These are phyloP conservation scores for Salvelinus namaycush DNA, from an alignment of 2,113 vertebrate species.

Conservation along the genomic window DNA sequence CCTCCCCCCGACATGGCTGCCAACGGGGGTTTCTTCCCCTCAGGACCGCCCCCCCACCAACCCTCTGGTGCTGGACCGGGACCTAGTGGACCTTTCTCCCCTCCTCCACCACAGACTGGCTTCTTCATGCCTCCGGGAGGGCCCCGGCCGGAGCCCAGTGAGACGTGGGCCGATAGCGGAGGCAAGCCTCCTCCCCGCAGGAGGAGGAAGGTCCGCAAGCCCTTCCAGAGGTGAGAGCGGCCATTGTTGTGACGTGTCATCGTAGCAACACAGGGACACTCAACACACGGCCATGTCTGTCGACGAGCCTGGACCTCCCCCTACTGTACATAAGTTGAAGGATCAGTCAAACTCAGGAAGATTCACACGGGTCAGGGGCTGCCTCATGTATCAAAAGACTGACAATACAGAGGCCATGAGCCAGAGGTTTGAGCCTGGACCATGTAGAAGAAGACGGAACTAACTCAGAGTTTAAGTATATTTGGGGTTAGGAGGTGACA, in stretches of 20 bases:
- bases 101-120: constrained; percentile 66
- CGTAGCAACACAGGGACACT: constrained; percentile 45
- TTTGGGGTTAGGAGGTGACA: constrained; percentile 33
- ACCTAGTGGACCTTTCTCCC: constrained; percentile 47
- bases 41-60: constrained; percentile 64
- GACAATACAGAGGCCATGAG: constrained; percentile 27
- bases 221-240: constrained; percentile 83
- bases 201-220: constrained; percentile 88
- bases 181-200: constrained; percentile 76
- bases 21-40: constrained; percentile 81
- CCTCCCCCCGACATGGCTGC: constrained; percentile 74
- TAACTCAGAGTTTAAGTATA: constrained; percentile 37
- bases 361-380: constrained; percentile 24
- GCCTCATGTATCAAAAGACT: neutral
- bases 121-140: constrained; percentile 69
- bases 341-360: constrained; percentile 33
- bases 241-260: constrained; percentile 24
- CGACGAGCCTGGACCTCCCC: constrained; percentile 45
- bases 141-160: constrained; percentile 65
- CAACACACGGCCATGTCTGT: constrained; percentile 51
- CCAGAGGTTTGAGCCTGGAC: constrained; percentile 39
- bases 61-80: constrained; percentile 59
- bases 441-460: constrained; percentile 21
- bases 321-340: neutral
- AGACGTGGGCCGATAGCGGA: constrained; percentile 68